A percentile compares a stretch with the other conserved stretches of the same genome.
phyloP scores from a whole-genome alignment of 2,113 vertebrate genomes.

The Atractosteus spatula region DNA sequence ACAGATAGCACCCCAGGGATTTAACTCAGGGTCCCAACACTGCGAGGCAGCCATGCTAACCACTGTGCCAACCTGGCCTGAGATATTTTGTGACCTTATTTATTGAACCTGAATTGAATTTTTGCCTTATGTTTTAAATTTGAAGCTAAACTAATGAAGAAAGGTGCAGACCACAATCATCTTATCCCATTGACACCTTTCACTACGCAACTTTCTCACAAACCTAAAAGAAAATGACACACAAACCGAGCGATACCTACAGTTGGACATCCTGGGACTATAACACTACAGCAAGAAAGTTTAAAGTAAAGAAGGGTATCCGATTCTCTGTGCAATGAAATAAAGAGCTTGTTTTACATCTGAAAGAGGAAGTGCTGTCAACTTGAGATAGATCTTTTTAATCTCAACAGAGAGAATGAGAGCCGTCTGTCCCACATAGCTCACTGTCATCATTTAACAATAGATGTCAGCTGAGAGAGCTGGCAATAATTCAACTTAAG shows the following conservation, averaged over 20 bases:
- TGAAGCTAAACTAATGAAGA: too few species aligned
- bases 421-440: slow-evolving; percentile 39
- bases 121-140: too few species aligned
- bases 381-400: slow-evolving; percentile 8
- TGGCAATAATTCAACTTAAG: not conserved
- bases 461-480: slow-evolving; percentile 37
- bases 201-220: too few species aligned
- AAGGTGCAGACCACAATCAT: too few species aligned
- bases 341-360: slow-evolving; percentile 9
- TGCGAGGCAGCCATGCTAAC: too few species aligned
- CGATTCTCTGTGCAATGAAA: slow-evolving; percentile 23
- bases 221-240: slow-evolving; percentile 16
- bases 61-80: too few species aligned
- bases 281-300: slow-evolving; percentile 19
- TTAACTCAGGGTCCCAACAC: too few species aligned
- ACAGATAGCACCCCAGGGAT: too few species aligned
- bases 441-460: slow-evolving; percentile 42
- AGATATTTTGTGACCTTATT: too few species aligned
- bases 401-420: slow-evolving; percentile 16
- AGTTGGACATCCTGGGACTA: slow-evolving; percentile 1
- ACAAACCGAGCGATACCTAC: slow-evolving; percentile 11
- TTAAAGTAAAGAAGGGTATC: slow-evolving; percentile 21
- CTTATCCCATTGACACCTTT: too few species aligned
- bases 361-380: slow-evolving; percentile 11
- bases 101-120: too few species aligned